A percentile compares a stretch with the other conserved stretches of the same genome.
These are phyloP conservation scores for Mycteria americana DNA, from an alignment of 2,797 vertebrate species.

Conservation along the genomic window DNA sequence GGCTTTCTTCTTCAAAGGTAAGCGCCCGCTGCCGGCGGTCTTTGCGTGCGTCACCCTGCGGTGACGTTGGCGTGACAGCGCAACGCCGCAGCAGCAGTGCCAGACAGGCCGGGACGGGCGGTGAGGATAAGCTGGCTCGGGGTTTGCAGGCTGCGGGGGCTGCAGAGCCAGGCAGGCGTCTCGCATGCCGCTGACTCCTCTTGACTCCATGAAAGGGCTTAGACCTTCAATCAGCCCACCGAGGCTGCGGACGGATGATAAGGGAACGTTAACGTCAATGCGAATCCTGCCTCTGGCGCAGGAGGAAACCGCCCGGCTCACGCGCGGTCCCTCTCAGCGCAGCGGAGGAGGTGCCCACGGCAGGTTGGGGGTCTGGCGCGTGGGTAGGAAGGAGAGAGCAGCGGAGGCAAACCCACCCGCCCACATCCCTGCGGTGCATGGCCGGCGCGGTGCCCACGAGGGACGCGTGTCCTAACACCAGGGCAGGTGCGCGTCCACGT, in stretches of 20 bases:
- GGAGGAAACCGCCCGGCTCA: fast-evolving
- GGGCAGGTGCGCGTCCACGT: not conserved
- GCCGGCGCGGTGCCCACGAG: not conserved
- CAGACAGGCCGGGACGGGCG: fast-evolving
- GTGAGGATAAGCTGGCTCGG: not conserved
- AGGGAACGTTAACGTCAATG: not conserved
- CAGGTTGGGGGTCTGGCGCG: not conserved
- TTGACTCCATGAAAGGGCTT: not conserved
- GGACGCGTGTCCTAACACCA: not conserved
- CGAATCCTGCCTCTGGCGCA: not conserved
- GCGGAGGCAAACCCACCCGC: not conserved
- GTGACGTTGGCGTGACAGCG: not conserved
- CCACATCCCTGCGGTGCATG: fast-evolving
- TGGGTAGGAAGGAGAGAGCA: not conserved
- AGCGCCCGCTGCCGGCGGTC: fast-evolving
- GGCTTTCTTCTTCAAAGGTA: conserved; percentile 96
- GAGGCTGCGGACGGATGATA: not conserved
- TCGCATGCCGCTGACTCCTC: not conserved
- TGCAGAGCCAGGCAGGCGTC: not conserved
- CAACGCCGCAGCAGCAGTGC: fast-evolving
- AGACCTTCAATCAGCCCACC: not conserved
- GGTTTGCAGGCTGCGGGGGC: not conserved
- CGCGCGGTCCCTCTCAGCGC: too few species aligned
- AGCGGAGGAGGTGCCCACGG: not conserved
- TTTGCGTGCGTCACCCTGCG: fast-evolving